These are phyloP conservation scores for Cataglyphis hispanica DNA, from an alignment of 1,140 invertebrate genomes.

Conservation along the genomic window DNA sequence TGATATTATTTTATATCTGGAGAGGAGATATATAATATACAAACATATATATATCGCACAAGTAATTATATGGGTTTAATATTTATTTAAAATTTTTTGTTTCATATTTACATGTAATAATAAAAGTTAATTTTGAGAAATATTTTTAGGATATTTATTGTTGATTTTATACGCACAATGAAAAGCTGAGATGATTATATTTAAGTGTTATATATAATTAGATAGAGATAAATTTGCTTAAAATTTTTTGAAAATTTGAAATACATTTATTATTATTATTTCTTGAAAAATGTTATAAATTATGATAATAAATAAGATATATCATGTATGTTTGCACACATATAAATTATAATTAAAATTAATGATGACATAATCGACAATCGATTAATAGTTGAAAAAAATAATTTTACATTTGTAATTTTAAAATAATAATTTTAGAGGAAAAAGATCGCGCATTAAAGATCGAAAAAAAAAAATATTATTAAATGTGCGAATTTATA, in stretches of 20 bases:
- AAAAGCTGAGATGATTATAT: background rate
- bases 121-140: conserved; percentile 12
- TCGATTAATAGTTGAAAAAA: background rate
- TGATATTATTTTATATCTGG: conserved; percentile 10
- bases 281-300: background rate
- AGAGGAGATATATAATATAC: background rate
- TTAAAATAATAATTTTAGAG: background rate
- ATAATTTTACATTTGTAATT: conserved; percentile 7
- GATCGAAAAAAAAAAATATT: conserved; percentile 9
- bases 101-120: background rate
- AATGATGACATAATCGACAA: background rate
- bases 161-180: background rate
- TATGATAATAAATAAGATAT: background rate
- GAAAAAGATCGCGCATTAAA: background rate
- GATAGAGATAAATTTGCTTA: background rate
- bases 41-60: background rate
- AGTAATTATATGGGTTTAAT: background rate
- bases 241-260: background rate
- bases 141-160: background rate
- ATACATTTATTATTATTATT: background rate
- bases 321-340: no score
- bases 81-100: background rate
- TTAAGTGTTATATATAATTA: background rate
- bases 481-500: background rate
- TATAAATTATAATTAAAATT: conserved; percentile 6